phyloP scores from a whole-genome alignment of 2,888 invertebrate species.

The Ophion costatus region DNA sequence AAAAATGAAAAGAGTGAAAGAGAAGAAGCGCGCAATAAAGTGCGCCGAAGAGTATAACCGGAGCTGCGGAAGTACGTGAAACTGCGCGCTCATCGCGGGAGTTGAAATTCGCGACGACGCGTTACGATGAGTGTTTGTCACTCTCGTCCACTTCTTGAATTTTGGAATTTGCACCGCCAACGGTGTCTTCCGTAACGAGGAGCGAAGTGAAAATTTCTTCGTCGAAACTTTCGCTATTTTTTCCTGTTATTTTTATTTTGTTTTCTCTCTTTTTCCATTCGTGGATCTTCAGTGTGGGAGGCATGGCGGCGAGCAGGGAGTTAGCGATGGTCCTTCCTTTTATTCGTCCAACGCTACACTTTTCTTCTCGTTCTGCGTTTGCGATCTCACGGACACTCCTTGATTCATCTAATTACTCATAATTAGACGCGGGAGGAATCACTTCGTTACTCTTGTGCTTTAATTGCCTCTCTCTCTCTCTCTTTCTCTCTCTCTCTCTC shows the following conservation, averaged over 20 bases:
- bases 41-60: constrained; percentile 4
- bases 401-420: constrained; percentile 64
- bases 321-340: constrained; percentile 8
- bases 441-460: constrained; percentile 35
- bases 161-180: constrained; percentile 39
- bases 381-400: constrained; percentile 30
- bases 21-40: background rate
- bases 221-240: constrained; percentile 22
- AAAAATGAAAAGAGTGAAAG: background rate
- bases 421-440: constrained; percentile 55
- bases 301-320: background rate
- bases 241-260: background rate
- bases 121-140: constrained; percentile 40
- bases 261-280: background rate
- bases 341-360: background rate
- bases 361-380: constrained; percentile 37
- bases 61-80: background rate
- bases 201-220: constrained; percentile 7
- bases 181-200: constrained; percentile 13
- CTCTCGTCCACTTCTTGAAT: constrained; percentile 43
- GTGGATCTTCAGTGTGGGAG: background rate
- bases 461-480: background rate
- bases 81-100: background rate
- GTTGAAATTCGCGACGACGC: constrained; percentile 37
- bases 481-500: too few relatives aligned